A percentile compares a stretch with the other conserved stretches of the same genome.
Evolutionary conservation across 2,888 invertebrate genomes (phyloP).

Genomic region (Plusia festucae): DNA sequence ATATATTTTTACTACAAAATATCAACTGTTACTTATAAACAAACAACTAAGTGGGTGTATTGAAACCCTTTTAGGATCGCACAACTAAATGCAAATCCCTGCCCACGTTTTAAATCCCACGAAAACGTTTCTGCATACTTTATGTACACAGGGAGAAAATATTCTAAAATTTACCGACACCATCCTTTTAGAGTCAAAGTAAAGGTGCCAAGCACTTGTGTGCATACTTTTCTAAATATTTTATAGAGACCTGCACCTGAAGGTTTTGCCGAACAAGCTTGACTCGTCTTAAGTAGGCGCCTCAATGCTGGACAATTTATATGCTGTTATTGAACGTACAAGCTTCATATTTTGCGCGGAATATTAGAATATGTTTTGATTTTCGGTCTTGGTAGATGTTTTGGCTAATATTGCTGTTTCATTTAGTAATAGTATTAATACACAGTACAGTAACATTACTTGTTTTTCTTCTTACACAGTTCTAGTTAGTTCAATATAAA

Average conservation of each 20-base stretch:
- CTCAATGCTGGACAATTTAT: constrained; percentile 55
- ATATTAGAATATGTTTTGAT: constrained; percentile 15
- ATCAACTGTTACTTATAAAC: neutral
- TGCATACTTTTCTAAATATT: constrained; percentile 41
- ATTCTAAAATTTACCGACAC: constrained; percentile 29
- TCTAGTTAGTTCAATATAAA: neutral
- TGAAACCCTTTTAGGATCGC: constrained; percentile 1
- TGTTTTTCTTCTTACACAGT: neutral
- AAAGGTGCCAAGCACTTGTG: constrained; percentile 23
- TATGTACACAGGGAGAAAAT: constrained; percentile 26
- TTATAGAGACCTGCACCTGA: constrained; percentile 37
- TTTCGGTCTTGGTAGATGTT: neutral
- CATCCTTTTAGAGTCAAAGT: constrained; percentile 39
- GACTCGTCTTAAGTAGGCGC: constrained; percentile 52
- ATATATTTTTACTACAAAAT: neutral
- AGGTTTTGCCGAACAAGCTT: constrained; percentile 22
- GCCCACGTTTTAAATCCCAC: constrained; percentile 16
- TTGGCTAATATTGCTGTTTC: constrained; percentile 4
- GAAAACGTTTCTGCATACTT: constrained; percentile 9
- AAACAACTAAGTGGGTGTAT: neutral
- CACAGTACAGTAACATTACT: neutral
- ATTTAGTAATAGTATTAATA: constrained; percentile 3
- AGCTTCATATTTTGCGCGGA: constrained; percentile 22
- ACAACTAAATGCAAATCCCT: constrained; percentile 1
- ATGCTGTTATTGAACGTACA: constrained; percentile 49